These are phyloP conservation scores for Arremon aurantiirostris DNA, from an alignment of 2,797 vertebrate species.

Conservation along the genomic window DNA sequence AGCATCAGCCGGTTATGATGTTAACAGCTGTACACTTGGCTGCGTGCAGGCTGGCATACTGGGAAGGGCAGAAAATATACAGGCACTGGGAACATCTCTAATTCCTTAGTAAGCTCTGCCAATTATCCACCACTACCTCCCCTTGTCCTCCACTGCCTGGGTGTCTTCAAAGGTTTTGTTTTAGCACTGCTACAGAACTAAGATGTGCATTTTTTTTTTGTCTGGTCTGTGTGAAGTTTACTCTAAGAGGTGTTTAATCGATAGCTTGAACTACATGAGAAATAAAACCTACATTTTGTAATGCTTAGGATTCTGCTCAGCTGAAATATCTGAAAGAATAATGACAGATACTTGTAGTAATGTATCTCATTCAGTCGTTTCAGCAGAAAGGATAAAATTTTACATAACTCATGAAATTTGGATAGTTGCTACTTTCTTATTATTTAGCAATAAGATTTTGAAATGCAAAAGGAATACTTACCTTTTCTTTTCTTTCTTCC, in stretches of 20 bases:
- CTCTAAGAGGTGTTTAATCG: not conserved
- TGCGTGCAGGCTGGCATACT: not conserved
- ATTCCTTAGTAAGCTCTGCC: not conserved
- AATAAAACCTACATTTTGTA: not conserved
- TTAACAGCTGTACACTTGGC: not conserved
- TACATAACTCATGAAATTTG: not conserved
- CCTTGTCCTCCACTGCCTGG: rapidly evolving
- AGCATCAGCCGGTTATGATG: not conserved
- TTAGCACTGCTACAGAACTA: not conserved
- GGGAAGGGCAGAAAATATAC: not conserved
- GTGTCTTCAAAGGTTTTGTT: not conserved
- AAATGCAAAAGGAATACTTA: not conserved
- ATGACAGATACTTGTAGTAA: not conserved
- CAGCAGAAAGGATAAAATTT: not conserved
- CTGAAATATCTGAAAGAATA: not conserved
- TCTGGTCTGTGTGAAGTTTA: not conserved
- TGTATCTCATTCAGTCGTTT: not conserved
- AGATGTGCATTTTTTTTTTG: not conserved
- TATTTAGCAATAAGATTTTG: not conserved
- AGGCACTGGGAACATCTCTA: not conserved
- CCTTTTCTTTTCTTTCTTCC: not conserved
- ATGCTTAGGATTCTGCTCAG: not conserved
- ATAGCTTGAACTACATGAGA: not conserved
- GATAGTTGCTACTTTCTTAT: not conserved
- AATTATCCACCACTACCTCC: not conserved